Percentiles rank a stretch among this genome's conserved stretches.
phyloP scores from a whole-genome alignment of 2,888 invertebrate species.

The Aelia acuminata region DNA sequence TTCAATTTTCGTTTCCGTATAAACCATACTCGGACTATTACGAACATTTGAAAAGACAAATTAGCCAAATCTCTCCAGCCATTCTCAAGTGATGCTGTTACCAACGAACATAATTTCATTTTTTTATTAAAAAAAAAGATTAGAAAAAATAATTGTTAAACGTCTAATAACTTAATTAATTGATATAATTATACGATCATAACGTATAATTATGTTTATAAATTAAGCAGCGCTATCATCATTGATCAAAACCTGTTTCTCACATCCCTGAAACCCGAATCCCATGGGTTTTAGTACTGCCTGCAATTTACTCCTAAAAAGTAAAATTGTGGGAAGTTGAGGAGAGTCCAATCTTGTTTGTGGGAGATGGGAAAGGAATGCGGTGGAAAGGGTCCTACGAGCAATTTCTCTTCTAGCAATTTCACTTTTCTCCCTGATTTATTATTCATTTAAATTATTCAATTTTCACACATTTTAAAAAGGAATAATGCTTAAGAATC shows the following conservation, averaged over 20 bases:
- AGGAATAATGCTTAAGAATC: too few relatives aligned
- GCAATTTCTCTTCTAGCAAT: neutral
- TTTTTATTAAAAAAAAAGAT: too few relatives aligned
- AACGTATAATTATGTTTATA: too few relatives aligned
- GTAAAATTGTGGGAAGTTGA: constrained; percentile 2
- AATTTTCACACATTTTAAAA: neutral
- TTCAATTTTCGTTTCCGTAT: too few relatives aligned
- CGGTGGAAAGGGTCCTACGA: neutral
- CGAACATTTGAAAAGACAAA: too few relatives aligned
- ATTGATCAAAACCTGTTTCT: neutral
- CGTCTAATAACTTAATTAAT: too few relatives aligned
- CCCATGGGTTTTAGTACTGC: neutral
- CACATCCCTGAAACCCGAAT: constrained; percentile 7
- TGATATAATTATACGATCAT: too few relatives aligned
- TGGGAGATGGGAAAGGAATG: neutral
- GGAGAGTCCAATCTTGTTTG: neutral
- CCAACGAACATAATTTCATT: too few relatives aligned
- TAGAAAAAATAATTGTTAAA: too few relatives aligned
- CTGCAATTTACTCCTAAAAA: neutral
- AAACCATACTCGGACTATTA: too few relatives aligned
- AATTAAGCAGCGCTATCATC: neutral
- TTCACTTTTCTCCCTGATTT: neutral
- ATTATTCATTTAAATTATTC: neutral
- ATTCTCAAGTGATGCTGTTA: too few relatives aligned
- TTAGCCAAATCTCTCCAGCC: too few relatives aligned